phyloP scores from a whole-genome alignment of 2,113 vertebrate species.

The Passer montanus region DNA sequence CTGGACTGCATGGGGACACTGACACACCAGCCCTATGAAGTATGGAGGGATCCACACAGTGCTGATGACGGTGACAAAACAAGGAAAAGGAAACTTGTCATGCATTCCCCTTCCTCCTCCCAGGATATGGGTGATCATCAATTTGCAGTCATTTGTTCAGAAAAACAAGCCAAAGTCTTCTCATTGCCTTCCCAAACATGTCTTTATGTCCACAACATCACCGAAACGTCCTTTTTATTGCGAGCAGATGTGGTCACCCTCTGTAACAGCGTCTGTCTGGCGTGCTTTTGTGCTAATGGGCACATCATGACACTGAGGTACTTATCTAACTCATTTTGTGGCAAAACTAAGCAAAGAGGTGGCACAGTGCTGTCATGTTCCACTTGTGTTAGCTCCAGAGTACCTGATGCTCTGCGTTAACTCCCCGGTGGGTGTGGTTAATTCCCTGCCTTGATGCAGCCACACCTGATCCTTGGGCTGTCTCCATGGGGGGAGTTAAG shows the following conservation, averaged over 20 bases:
- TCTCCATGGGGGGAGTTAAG: not conserved
- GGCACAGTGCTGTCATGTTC: not conserved
- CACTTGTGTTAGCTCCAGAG: not conserved
- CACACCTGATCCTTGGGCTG: not conserved
- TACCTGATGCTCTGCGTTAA: not conserved
- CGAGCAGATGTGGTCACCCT: conserved; percentile 89
- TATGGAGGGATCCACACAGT: conserved; percentile 88
- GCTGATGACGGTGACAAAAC: conserved; percentile 85
- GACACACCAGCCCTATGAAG: conserved; percentile 88
- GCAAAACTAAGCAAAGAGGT: conserved; percentile 30
- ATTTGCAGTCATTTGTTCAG: conserved; percentile 92
- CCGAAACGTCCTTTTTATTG: conserved; percentile 95
- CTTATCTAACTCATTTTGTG: conserved; percentile 45
- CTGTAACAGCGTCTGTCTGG: conserved; percentile 91
- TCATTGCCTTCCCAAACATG: conserved; percentile 96
- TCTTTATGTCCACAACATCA: conserved; percentile 96
- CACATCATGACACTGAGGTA: conserved; percentile 98
- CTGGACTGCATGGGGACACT: conserved; percentile 86
- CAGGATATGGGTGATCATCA: conserved; percentile 92
- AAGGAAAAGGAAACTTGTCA: conserved; percentile 86
- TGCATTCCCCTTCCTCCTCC: conserved; percentile 86
- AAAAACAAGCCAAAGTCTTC: conserved; percentile 98
- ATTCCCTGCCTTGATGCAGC: not conserved
- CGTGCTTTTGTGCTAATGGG: conserved; percentile 97
- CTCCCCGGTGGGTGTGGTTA: not conserved